Evolutionary conservation across 1,140 invertebrate genomes (phyloP).

Genomic region (Nasonia longicornis): DNA sequence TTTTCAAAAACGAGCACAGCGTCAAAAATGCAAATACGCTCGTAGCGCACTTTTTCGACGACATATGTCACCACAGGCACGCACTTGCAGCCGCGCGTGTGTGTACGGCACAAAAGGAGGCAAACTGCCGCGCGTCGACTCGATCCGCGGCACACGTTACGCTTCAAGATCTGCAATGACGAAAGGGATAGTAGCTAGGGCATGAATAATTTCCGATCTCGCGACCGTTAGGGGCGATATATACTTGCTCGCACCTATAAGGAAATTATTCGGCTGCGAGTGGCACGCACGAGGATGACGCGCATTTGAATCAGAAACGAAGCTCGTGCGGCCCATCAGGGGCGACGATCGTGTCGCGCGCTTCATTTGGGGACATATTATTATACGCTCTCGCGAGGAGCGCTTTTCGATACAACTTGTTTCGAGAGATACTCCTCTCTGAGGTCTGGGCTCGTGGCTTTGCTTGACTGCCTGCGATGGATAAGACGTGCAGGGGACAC

Average conservation of each 20-base stretch:
- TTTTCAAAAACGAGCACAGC: not conserved
- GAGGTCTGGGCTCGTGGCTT: not conserved
- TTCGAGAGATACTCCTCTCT: not conserved
- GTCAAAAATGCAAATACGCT: conserved; percentile 30
- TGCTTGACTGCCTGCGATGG: not conserved
- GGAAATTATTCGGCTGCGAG: conserved; percentile 31
- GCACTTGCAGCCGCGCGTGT: conserved; percentile 31
- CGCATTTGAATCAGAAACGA: conserved; percentile 33
- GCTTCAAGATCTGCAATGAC: conserved; percentile 1
- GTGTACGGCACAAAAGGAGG: conserved; percentile 8
- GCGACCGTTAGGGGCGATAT: conserved; percentile 34
- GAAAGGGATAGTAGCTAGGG: not conserved
- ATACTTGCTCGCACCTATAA: not conserved
- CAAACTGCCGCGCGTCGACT: not conserved
- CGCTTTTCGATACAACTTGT: not conserved
- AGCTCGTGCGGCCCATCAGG: not conserved
- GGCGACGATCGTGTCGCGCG: not conserved
- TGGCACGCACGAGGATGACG: conserved; percentile 6
- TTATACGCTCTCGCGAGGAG: too few relatives aligned
- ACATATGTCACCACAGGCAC: conserved; percentile 46
- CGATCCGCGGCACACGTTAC: not conserved
- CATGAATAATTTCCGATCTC: conserved; percentile 42
- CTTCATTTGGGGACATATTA: conserved; percentile 1
- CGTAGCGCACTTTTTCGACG: conserved; percentile 38
- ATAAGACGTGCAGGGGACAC: not conserved